These are phyloP conservation scores for Trididemnum clinides DNA, from an alignment of 23 tunicate genomes.

Conservation along the genomic window DNA sequence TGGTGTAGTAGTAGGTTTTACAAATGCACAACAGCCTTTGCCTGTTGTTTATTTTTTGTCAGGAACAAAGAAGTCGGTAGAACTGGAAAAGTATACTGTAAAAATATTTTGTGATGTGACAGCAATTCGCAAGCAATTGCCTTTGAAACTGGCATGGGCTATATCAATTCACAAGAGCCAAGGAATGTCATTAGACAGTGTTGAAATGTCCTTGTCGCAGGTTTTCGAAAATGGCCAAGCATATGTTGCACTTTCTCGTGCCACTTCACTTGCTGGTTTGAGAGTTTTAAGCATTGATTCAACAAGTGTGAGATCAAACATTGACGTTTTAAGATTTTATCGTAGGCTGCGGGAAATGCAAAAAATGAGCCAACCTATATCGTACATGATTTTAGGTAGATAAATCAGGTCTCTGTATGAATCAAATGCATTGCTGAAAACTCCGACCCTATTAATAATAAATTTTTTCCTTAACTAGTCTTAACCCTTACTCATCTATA, in stretches of 20 bases:
- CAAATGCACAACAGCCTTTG: constrained; percentile 28
- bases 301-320: constrained; percentile 66
- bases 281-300: constrained; percentile 69
- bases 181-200: constrained; percentile 97
- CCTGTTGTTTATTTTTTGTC: constrained; percentile 72
- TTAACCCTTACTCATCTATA: too few species aligned
- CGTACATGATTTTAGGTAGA: too few species aligned
- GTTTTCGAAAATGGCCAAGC: constrained; percentile 97
- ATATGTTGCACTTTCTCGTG: constrained; percentile 95
- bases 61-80: constrained; percentile 41
- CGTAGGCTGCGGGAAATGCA: constrained; percentile 59
- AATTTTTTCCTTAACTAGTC: too few species aligned
- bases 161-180: constrained; percentile 96
- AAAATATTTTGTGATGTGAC: constrained; percentile 63
- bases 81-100: constrained; percentile 55
- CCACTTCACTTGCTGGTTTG: constrained; percentile 70
- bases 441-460: too few species aligned
- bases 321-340: constrained; percentile 82
- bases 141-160: constrained; percentile 96
- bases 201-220: constrained; percentile 80
- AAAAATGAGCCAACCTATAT: too few species aligned
- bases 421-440: too few species aligned
- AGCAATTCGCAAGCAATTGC: constrained; percentile 77
- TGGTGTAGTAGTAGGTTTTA: constrained; percentile 73
- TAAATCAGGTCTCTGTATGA: too few species aligned